Conservation (phyloP, 1,140 invertebrate species). For the Musca vetustissima region DNA sequence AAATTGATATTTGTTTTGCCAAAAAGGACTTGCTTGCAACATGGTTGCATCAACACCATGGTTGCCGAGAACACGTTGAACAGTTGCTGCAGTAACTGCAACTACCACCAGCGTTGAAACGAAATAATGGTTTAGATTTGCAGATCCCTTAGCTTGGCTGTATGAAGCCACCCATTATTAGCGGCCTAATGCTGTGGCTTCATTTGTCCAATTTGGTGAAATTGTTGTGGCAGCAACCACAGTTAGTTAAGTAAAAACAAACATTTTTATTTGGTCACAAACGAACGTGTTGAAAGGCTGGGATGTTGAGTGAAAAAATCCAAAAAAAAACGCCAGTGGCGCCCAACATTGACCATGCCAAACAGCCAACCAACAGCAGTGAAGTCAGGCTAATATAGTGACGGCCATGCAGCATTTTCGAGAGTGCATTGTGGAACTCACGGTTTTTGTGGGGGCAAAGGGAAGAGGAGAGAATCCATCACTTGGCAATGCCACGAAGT, state of each 20-base stretch:
- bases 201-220: conserved; percentile 28
- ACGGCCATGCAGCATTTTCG: not conserved
- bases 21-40: conserved; percentile 4
- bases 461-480: too few relatives aligned
- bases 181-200: conserved; percentile 25
- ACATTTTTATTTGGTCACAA: conserved; percentile 31
- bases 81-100: not conserved
- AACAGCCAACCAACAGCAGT: not conserved
- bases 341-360: conserved; percentile 12
- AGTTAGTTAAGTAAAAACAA: conserved; percentile 28
- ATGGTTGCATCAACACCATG: conserved; percentile 29
- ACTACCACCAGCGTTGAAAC: not conserved
- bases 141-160: too few relatives aligned
- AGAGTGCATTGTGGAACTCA: not conserved
- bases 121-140: too few relatives aligned
- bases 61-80: not conserved
- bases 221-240: conserved; percentile 25
- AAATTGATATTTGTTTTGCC: conserved; percentile 16
- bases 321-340: conserved; percentile 6
- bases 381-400: too few relatives aligned
- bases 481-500: too few relatives aligned
- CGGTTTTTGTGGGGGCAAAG: not conserved
- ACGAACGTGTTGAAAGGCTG: conserved; percentile 24
- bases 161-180: conserved; percentile 31
- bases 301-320: too few relatives aligned